phyloP scores from a whole-genome alignment of 2,888 invertebrate species.

The Leptopilina drosophilae region DNA sequence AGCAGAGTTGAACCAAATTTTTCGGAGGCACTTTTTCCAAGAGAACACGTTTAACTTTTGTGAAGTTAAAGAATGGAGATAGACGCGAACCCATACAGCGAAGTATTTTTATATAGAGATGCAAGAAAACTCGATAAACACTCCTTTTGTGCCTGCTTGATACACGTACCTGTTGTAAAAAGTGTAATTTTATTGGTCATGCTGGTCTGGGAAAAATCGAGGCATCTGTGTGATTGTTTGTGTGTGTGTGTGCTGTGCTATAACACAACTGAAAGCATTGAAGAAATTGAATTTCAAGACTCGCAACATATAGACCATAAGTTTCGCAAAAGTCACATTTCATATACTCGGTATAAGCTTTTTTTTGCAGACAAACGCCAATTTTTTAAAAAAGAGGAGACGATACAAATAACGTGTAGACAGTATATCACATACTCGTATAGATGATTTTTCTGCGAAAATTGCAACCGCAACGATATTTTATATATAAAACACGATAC shows the following conservation, averaged over 20 bases:
- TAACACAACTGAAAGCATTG: slow-evolving; percentile 12
- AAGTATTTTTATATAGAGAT: slow-evolving; percentile 2
- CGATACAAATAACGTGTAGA: neutral
- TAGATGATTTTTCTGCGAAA: slow-evolving; percentile 29
- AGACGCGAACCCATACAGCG: neutral
- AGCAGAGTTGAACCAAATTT: no score
- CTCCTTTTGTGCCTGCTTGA: neutral
- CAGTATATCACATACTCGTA: slow-evolving; percentile 2
- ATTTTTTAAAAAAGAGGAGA: neutral
- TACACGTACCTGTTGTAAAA: neutral
- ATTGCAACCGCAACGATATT: slow-evolving; percentile 12
- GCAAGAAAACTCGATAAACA: neutral
- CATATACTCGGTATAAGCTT: neutral
- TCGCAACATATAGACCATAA: slow-evolving; percentile 12
- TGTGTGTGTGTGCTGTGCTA: neutral
- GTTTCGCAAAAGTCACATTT: slow-evolving; percentile 16
- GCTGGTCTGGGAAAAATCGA: slow-evolving; percentile 15
- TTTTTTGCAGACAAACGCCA: slow-evolving; percentile 18
- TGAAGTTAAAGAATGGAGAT: neutral
- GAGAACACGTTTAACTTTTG: neutral
- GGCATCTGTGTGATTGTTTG: neutral
- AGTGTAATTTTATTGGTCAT: slow-evolving; percentile 28
- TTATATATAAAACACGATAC: neutral
- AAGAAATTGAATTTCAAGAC: slow-evolving; percentile 36
- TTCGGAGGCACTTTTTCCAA: no score